Base-by-base conservation (phyloP, 2,797 vertebrate genomes). In the Apogon talboti region DNA sequence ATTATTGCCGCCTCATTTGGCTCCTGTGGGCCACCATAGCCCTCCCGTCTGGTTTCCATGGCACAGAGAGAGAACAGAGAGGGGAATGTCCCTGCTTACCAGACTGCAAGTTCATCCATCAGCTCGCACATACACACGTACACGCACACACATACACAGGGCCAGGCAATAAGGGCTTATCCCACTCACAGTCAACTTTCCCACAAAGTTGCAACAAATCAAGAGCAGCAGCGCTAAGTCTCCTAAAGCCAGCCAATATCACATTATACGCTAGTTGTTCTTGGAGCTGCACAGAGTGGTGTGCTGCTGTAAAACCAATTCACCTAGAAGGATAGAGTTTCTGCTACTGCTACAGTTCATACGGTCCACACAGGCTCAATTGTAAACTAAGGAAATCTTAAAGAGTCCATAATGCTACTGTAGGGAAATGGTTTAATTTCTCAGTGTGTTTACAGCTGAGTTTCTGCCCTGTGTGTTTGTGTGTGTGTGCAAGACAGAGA, bases 1-100 rank as follows among this genome's bases (percentile, higher is more conserved):
- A 93, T 94, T 94, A 94, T 93, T 93, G 88, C 92, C 85, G 92
- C 90, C 90, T 94, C 91, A 94, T 94, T 94, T 94, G 92, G 91
- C 91, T 92, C 89, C 90, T 91, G 91, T 93, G 92, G 92, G 92
- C 92, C 93, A 93, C 92, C 92, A 91, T 93, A 91, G 91, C 91
- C 91, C 91, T 91, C 89, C 92, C 81, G 91, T 92, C 88, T 91
- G 87, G 92, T 93, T 92, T 90, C 92, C 92, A 93, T 93, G 92
- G 93, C 91, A 92, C 85, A 64, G 87, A 58, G 75, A 68, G 71
- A 76, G 89, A 87, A 93, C 90, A 94, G 85, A 93, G 91, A 79
- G 21, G 87, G 88, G 91, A 93, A 93, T 93, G 90, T 90, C 81
- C 90, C 87, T 86, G 85, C 87, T 90, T 90, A 92, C 81, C 89